Evolutionary conservation across 1,140 invertebrate species (phyloP).

Genomic region (Adelges cooleyi): DNA sequence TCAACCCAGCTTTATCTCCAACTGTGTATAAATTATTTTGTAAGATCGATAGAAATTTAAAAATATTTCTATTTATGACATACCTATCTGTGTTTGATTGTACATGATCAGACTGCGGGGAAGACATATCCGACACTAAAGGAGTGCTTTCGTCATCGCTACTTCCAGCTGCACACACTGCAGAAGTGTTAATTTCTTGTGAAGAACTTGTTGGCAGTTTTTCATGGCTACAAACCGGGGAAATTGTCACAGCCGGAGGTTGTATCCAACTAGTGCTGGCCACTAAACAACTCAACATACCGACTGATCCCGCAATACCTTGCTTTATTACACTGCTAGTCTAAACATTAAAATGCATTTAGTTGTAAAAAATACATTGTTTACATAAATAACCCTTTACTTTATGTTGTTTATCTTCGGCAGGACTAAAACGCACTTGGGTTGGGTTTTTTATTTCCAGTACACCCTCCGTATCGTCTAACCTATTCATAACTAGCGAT

Average conservation of each 20-base stretch:
- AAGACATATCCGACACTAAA: constrained; percentile 43
- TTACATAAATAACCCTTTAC: not conserved
- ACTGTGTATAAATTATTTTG: no score
- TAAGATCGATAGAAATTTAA: no score
- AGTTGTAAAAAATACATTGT: not conserved
- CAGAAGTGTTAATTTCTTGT: constrained; percentile 9
- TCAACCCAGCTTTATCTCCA: no score
- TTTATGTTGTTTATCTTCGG: not conserved
- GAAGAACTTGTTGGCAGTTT: constrained; percentile 10
- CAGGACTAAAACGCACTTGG: not conserved
- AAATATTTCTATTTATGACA: not conserved
- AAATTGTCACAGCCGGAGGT: constrained; percentile 15
- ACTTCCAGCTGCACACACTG: constrained; percentile 7
- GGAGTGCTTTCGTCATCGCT: constrained; percentile 51
- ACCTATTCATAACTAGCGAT: constrained; percentile 15
- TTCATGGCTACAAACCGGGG: constrained; percentile 14
- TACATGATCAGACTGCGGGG: constrained; percentile 34
- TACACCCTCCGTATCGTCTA: constrained; percentile 3
- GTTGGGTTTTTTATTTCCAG: constrained; percentile 7
- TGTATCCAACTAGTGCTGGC: constrained; percentile 21
- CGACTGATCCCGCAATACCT: constrained; percentile 19
- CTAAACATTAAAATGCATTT: not conserved
- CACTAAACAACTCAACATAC: constrained; percentile 21
- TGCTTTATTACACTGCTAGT: constrained; percentile 9
- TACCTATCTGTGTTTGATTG: constrained; percentile 22